Evolutionary conservation across 1,140 invertebrate genomes (phyloP), one percentile per base, ranked within the genome.

Genomic region (Brachionus rotundiformis): DNA sequence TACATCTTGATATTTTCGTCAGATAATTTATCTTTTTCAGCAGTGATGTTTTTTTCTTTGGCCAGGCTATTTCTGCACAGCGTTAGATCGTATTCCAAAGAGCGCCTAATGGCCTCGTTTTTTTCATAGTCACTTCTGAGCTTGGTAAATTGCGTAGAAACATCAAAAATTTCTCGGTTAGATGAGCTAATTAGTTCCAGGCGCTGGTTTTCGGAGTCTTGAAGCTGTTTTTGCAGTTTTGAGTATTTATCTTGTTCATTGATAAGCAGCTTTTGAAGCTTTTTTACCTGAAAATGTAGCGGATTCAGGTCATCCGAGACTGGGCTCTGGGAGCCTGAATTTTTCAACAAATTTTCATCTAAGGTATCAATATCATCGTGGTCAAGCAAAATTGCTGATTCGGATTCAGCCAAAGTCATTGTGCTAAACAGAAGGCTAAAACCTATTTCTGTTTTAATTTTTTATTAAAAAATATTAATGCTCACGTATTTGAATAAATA

Each of bases 211-310:
- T 73, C 68, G 2, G 68, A 73, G 0, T 73, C 39, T 41, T 73
- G 68, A 11, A 73, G 41, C 29, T 73, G 33, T 41, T 44, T 29
- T 73, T 73, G 68, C 10, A 73, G n/a, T 25, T 73, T 41, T 5
- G 36, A 25, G 27, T 73, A 73, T 25, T 44, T 41, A 13, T 73
- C 68, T 27, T 73, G 68, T 44, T 73, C 68, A 27, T 27, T n/a
- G 11, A 73, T 44, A 3, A 73, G 41, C 1, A 73, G 41, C 27
- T 73, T 73, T 73, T 73, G 68, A 23, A 73, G 68, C n/a, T 73
- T 73, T 73, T 73, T 73, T 3, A 73, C 68, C 23, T 73, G 68
- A 44, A 73, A 73, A 73, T 73, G 68, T 13, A 73, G 41, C 13
- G 68, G 68, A 44, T 73, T 73, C 13, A 73, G 3, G 16, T 73